phyloP scores from a whole-genome alignment of 53 echinoderm and acorn worm species.

The Glandiceps talaboti region DNA sequence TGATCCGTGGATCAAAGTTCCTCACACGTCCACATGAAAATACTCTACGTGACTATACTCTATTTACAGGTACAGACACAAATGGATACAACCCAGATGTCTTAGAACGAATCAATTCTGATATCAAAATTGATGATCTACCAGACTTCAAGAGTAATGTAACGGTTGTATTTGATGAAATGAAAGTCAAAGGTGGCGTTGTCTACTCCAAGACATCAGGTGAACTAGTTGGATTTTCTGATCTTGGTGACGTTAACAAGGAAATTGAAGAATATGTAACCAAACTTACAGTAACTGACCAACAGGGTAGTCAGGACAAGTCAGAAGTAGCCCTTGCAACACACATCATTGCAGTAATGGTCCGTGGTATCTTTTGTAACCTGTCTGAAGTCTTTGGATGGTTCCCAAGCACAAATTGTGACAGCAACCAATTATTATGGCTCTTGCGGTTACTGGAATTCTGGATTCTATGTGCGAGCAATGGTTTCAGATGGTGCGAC shows the following conservation, averaged over 20 bases:
- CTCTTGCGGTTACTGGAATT: conserved; percentile 11
- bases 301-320: neutral
- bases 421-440: conserved; percentile 23
- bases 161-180: neutral
- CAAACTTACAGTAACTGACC: neutral
- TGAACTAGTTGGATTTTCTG: neutral
- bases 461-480: conserved; percentile 18
- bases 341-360: conserved; percentile 27
- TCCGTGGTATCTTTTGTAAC: conserved; percentile 22
- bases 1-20: conserved; percentile 17
- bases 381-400: conserved; percentile 21
- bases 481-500: conserved; percentile 23
- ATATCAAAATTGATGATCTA: neutral
- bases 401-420: conserved; percentile 10
- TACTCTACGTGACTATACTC: conserved; percentile 25
- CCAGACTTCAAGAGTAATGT: neutral
- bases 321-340: conserved; percentile 13
- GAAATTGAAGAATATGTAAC: neutral
- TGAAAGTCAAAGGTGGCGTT: neutral
- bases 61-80: conserved; percentile 12
- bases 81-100: conserved; percentile 19
- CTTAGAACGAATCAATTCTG: conserved; percentile 15
- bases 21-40: conserved; percentile 21
- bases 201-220: neutral
- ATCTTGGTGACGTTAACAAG: neutral